phyloP scores from a whole-genome alignment of 2,797 vertebrate species.

The Fringilla coelebs region DNA sequence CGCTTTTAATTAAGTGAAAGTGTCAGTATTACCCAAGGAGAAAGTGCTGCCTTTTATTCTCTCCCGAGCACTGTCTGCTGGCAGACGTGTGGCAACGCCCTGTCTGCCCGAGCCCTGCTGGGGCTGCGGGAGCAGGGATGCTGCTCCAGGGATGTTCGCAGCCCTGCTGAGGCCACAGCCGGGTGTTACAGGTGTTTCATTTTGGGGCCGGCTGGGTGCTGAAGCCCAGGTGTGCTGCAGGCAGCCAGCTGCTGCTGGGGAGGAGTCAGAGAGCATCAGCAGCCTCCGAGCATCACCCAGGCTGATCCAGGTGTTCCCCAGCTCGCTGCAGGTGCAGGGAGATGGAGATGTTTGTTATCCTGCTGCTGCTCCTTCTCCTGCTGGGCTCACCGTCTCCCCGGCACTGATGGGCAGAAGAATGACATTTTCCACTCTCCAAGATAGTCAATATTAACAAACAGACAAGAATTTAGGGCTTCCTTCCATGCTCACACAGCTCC shows the following conservation, averaged over 20 bases:
- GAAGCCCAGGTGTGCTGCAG: rapidly evolving
- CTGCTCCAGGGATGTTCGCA: neutral
- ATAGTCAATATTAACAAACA: neutral
- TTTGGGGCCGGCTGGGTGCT: neutral
- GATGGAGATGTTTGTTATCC: neutral
- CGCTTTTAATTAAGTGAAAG: constrained; percentile 61
- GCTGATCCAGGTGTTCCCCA: neutral
- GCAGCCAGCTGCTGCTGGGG: rapidly evolving
- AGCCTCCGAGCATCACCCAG: neutral
- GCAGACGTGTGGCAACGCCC: neutral
- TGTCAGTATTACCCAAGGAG: constrained; percentile 27
- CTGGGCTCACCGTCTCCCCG: neutral
- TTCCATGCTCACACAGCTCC: no score
- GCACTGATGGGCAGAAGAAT: neutral
- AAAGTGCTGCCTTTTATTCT: constrained; percentile 7
- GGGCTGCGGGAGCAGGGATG: neutral
- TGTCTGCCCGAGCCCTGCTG: neutral
- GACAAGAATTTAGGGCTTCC: neutral
- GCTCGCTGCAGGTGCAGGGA: neutral
- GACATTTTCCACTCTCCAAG: neutral
- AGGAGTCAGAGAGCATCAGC: neutral
- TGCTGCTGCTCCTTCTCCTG: neutral
- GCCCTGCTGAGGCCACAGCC: rapidly evolving
- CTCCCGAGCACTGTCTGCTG: neutral
- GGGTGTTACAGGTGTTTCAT: rapidly evolving